Evolutionary conservation across 2,797 vertebrate species (phyloP), one percentile per base, ranked within the genome.

Genomic region (Ciconia nigra): DNA sequence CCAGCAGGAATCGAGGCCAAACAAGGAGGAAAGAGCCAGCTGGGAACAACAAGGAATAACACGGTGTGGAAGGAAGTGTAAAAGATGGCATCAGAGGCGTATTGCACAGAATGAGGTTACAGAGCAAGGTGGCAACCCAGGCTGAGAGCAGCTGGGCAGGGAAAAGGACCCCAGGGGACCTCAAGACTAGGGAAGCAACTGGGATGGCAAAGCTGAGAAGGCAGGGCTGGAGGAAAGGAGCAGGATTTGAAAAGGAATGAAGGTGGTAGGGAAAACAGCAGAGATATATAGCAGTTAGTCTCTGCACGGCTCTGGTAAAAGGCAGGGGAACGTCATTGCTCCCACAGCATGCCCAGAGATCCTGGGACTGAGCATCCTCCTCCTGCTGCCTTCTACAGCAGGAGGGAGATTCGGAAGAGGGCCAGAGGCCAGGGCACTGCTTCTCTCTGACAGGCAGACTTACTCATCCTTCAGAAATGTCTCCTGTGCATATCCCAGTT

Each of bases 41-140:
- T 37, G 63, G 33, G 83, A 37, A 57, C 25, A 9, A 39, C 1
- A 15, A 58, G 61, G 42, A 51, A 10, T 25, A 58, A 9, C 51
- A 39, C 2, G 0, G 37, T 14, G 1, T 16, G 44, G 74, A 28
- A 85, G 24, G 21, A 51, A 24, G 28, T 0, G 3, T 3, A 5
- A n/a, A n/a, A 74, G 42, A 57, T 16, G 39, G 13, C 49, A 31
- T 19, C 4, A 4, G n/a, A 13, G 57, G 44, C 4, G 0, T 42
- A 13, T 2, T 11, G 44, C 44, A 33, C 7, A 19, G 59, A 28
- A 39, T 10, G 59, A 58, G 31, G 31, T 54, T 11, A 10, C 8
- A 7, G 52, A 51, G 39, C 22, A 13, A 61, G 13, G 28, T 6
- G 57, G 18, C 25, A 57, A 14, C 12, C 20, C 16, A 8, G 35